Conservation (phyloP, 2,888 invertebrate genomes). For the Pterostichus madidus region DNA sequence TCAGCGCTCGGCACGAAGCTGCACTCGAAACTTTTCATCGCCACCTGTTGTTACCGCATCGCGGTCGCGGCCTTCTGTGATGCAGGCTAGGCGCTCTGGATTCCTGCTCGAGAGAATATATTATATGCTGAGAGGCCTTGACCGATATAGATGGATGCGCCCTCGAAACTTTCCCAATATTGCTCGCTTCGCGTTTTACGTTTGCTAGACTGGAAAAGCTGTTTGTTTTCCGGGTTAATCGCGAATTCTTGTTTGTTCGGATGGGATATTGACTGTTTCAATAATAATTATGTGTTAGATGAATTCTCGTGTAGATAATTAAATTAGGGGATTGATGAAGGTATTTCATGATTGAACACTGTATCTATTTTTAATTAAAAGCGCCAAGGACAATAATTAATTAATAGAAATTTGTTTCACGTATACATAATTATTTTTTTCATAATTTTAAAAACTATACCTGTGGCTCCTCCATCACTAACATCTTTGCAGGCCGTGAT, state of each 20-base stretch:
- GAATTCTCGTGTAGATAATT: too few species aligned
- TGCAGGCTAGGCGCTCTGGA: conserved; percentile 3
- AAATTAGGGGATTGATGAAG: too few species aligned
- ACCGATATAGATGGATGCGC: conserved; percentile 21
- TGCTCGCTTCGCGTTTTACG: conserved; percentile 4
- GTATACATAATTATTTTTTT: too few species aligned
- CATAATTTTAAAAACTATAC: too few species aligned
- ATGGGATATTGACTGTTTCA: neutral
- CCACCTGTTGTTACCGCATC: conserved; percentile 15
- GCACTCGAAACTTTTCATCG: conserved; percentile 12
- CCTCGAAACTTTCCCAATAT: conserved; percentile 30
- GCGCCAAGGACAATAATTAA: too few species aligned
- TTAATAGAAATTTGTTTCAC: too few species aligned
- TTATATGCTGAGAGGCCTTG: conserved; percentile 10
- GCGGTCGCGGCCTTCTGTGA: neutral
- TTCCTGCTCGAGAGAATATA: conserved; percentile 3
- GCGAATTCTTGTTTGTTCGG: neutral
- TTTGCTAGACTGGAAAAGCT: neutral
- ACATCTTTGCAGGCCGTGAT: too few species aligned
- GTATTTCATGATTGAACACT: too few species aligned
- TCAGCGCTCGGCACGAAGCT: neutral
- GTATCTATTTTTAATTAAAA: too few species aligned
- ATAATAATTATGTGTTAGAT: too few species aligned
- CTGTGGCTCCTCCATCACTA: too few species aligned
- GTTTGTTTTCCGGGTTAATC: neutral